Base-by-base conservation (phyloP, 2,113 vertebrate genomes). In the Potamarius usumacintae region DNA sequence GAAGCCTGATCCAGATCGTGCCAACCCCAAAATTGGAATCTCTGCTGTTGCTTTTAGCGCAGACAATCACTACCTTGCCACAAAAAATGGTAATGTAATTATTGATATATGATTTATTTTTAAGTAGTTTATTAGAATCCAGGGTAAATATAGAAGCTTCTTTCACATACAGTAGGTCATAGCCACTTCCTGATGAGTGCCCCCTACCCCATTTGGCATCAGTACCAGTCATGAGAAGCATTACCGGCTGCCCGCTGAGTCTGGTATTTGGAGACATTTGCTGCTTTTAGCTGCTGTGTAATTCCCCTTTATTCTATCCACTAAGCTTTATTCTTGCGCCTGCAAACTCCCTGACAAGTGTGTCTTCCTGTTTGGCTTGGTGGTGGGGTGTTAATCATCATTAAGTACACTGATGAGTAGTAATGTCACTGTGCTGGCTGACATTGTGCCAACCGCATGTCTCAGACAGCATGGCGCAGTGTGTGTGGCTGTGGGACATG, bases 401-500 rank as follows among this genome's bases (percentile, higher is more conserved):
- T 80, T 77, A 65, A 60, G 11, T 79, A 77, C 82, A 22, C 57
- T 62, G 86, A 77, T 83, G 71, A 67, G 69, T 63, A 78, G 81
- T 30, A 69, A 67, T 65, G 86, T 57, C 86, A n/a, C 86, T 79
- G 65, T 80, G 71, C 34, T 63, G 60, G 50, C 53, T 90, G 58
- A 89, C 52, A 18, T 18, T 77, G 62, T 89, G 58, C 85, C 88
- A 88, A 58, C 86, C 55, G 62, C 72, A 30, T 85, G 71, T 72
- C 14, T 0, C 89, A 99, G 98, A 99, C 93, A 98, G 95, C 87
- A 93, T 97, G 91, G 96, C 97, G 25, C 96, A 92, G 0, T 93
- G 93, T 0, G 89, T 99, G 22, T 99, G 98, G 98, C 94, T 99
- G 90, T 99, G 98, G 98, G 97, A 99, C 90, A 89, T 98, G 48